Percentiles rank a stretch among this genome's conserved stretches.
Evolutionary conservation across 2,888 invertebrate genomes (phyloP).

Genomic region (Periphyllus acericola): DNA sequence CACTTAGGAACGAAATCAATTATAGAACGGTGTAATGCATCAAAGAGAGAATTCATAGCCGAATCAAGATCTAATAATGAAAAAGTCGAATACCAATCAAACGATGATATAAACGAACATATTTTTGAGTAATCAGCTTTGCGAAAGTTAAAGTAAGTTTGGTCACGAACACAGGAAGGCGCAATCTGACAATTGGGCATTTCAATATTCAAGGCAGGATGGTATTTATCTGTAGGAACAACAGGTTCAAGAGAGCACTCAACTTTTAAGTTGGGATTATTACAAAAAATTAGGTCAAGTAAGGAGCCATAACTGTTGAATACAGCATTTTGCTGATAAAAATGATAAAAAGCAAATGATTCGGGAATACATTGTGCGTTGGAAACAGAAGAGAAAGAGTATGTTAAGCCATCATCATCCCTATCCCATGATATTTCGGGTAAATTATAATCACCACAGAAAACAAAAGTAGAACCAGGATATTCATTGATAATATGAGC

Average conservation of each 20-base stretch:
- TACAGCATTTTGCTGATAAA: too few species aligned
- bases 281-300: too few species aligned
- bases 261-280: too few species aligned
- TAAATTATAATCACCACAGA: not conserved
- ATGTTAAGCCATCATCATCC: too few species aligned
- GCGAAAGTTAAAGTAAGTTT: constrained; percentile 6
- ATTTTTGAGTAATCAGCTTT: constrained; percentile 17
- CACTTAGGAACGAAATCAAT: constrained; percentile 20
- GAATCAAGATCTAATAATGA: not conserved
- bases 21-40: constrained; percentile 10
- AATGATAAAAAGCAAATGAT: too few species aligned
- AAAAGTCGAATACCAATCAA: constrained; percentile 26
- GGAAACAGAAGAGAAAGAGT: too few species aligned
- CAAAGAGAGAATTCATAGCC: not conserved
- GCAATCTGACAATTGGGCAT: too few species aligned
- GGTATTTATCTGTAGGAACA: too few species aligned
- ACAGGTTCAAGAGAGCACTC: too few species aligned
- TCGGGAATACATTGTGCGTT: too few species aligned
- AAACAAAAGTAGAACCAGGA: not conserved
- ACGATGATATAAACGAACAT: not conserved
- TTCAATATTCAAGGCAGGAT: too few species aligned
- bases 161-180: not conserved
- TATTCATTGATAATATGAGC: not conserved
- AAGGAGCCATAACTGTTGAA: too few species aligned
- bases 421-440: not conserved